Base-by-base conservation (phyloP, 2,113 vertebrate genomes). In the Entomyzon cyanotis region DNA sequence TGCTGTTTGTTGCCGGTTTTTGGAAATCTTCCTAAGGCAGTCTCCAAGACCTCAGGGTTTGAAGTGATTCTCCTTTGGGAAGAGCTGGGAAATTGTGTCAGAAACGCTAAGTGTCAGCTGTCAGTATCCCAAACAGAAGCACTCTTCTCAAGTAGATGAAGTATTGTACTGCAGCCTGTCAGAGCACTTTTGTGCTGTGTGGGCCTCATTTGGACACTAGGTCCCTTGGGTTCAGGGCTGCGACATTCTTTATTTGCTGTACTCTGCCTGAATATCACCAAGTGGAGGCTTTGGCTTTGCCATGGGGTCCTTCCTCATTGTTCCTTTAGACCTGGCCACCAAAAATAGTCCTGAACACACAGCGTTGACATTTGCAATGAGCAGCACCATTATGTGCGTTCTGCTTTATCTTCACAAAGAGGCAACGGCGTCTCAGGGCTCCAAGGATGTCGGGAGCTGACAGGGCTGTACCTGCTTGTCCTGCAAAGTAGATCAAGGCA, bases 381-480 rank as follows among this genome's bases (percentile, higher is more conserved):
- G 56, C 55, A 67, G 52, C 42, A 24, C 52, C 28, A 0, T 16
- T 63, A 56, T 0, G 0, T 37, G 44, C 30, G 41, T 15, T 64
- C 27, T 12, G 39, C 41, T 84, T 49, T 20, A 42, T 69, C 58
- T 68, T 53, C 56, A 15, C 39, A 18, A 17, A 47, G 74, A 7
- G 4, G 8, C 33, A 63, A 17, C 0, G 0, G 19, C 56, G 19
- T 60, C 39, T 31, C 8, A 0, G 47, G 15, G 58, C 68, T 71
- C 87, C 0, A 1, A 33, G 95, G 78, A 27, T 0, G 0, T 10
- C 0, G 0, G 33, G 56, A 84, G 70, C 49, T 70, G 80, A 47
- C 87, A 78, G 60, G 2, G 2, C 65, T 68, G 19, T 41, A 35
- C 79, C 71, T 83, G 3, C 35, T 18, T 76, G 23, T 76, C 1